Conservation (phyloP, 2,888 invertebrate species). For the Peribatodes rhomboidaria region DNA sequence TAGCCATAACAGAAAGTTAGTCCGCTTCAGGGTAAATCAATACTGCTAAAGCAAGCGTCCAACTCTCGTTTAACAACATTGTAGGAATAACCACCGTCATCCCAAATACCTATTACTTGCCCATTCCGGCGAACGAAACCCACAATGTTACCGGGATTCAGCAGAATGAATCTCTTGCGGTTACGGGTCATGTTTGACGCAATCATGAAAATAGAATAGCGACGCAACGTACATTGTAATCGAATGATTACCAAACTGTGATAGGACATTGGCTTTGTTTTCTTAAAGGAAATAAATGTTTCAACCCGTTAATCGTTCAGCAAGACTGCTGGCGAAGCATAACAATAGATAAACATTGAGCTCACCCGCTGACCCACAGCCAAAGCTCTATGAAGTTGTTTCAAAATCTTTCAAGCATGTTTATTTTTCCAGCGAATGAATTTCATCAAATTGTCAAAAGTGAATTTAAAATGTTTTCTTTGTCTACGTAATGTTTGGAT, state of each 20-base stretch:
- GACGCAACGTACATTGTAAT: conserved; percentile 12
- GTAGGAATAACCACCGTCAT: conserved; percentile 61
- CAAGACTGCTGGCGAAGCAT: conserved; percentile 63
- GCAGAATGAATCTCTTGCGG: conserved; percentile 47
- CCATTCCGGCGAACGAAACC: conserved; percentile 53
- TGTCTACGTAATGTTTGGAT: conserved; percentile 30
- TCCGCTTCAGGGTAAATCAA: conserved; percentile 72
- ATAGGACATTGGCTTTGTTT: conserved; percentile 5
- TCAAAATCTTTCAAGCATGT: conserved; percentile 30
- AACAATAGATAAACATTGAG: conserved; percentile 66
- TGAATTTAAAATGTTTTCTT: conserved; percentile 32
- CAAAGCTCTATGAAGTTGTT: conserved; percentile 40
- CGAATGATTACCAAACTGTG: neutral
- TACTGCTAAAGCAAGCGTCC: conserved; percentile 66
- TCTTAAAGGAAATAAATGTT: conserved; percentile 35
- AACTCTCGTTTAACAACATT: conserved; percentile 57
- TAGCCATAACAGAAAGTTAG: conserved; percentile 65
- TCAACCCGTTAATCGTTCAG: conserved; percentile 63
- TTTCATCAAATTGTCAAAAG: conserved; percentile 30
- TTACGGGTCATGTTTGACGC: conserved; percentile 29
- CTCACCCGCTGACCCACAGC: conserved; percentile 42
- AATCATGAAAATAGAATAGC: too few relatives aligned
- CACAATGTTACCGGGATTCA: conserved; percentile 38
- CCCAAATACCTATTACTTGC: conserved; percentile 55
- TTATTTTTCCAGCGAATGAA: conserved; percentile 27